Base-by-base conservation (phyloP, 1,140 invertebrate genomes). In the Phocides pigmalion region DNA sequence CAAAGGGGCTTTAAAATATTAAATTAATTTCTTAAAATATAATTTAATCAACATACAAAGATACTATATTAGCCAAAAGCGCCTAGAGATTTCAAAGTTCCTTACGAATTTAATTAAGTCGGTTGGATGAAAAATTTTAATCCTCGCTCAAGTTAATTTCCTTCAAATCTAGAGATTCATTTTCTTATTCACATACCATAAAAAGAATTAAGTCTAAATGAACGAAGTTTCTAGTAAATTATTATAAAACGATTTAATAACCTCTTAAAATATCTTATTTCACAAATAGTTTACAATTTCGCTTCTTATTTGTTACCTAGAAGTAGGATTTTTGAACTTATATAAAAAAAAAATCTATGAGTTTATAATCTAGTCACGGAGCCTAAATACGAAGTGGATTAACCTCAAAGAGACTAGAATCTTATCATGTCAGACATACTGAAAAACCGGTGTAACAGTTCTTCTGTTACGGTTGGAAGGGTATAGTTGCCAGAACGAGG, bases 71-170 rank as follows among this genome's bases (percentile, higher is more conserved):
- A 51, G 49, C 14, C 28, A 73, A 42, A 20, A 44, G 19, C 68
- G 49, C 12, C 41, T 49, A 58, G 62, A 70, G 73, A 77, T 74
- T 78, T 61, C 79, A 66, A 76, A 80, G 74, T 88, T 88, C 84
- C 83, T 84, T 82, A 83, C 75, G 71, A 86, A 88, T 74, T 83
- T 86, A 86, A 86, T 88, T 81, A 84, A 76, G 64, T 84, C 72
- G 78, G 83, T 84, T 73, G 76, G 76, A 84, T 82, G 83, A 86
- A 88, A 85, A 86, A 84, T 85, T 84, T 82, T 78, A 84, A 86
- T 82, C 75, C 66, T 72, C 68, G 75, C 77, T 81, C 76, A 74
- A 83, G 85, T 82, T 82, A 87, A 87, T 83, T 87, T 87, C 75
- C 78, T 28, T 79, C 62, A 59, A 73, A 82, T 68, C 72, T 74